These are phyloP conservation scores for Hippocampus kuda DNA, from an alignment of 2,797 vertebrate species.

Conservation along the genomic window DNA sequence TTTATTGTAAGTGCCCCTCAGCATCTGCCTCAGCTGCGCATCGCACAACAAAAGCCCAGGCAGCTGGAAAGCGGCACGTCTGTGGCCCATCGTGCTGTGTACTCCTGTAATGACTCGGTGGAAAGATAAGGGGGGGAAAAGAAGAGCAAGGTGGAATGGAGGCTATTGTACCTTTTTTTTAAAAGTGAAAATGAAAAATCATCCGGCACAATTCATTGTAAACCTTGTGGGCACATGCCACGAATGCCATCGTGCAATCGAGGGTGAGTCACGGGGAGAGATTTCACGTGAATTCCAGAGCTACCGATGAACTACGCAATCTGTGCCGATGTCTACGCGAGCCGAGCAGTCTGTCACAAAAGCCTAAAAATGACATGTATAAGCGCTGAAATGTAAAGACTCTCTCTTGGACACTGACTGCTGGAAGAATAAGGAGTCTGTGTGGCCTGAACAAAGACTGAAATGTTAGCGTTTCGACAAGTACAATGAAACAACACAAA, in stretches of 20 bases:
- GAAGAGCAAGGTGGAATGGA: constrained; percentile 21
- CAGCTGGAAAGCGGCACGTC: constrained; percentile 42
- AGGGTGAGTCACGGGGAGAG: background rate
- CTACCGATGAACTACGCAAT: constrained; percentile 36
- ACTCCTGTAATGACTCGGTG: constrained; percentile 59
- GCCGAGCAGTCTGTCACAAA: constrained; percentile 29
- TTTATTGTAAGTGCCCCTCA: constrained; percentile 61
- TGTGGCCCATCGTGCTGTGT: constrained; percentile 55
- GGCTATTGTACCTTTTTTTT: constrained; percentile 24
- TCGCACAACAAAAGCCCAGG: constrained; percentile 55
- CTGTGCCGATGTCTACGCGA: constrained; percentile 24
- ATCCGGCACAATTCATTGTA: background rate
- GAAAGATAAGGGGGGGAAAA: constrained; percentile 26
- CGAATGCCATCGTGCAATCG: background rate
- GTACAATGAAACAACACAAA: constrained; percentile 51
- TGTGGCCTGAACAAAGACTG: constrained; percentile 49
- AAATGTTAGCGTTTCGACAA: constrained; percentile 46
- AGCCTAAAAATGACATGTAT: constrained; percentile 38
- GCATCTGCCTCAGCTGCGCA: constrained; percentile 63
- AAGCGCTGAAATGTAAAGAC: constrained; percentile 47
- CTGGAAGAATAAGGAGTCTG: constrained; percentile 26
- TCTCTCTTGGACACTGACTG: constrained; percentile 25
- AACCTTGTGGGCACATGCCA: background rate
- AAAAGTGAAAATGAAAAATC: constrained; percentile 11
- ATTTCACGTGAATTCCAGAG: constrained; percentile 13